Percentiles rank a stretch among this genome's conserved stretches.
These are phyloP conservation scores for Holotrichia oblita DNA, from an alignment of 1,140 invertebrate species.

Conservation along the genomic window DNA sequence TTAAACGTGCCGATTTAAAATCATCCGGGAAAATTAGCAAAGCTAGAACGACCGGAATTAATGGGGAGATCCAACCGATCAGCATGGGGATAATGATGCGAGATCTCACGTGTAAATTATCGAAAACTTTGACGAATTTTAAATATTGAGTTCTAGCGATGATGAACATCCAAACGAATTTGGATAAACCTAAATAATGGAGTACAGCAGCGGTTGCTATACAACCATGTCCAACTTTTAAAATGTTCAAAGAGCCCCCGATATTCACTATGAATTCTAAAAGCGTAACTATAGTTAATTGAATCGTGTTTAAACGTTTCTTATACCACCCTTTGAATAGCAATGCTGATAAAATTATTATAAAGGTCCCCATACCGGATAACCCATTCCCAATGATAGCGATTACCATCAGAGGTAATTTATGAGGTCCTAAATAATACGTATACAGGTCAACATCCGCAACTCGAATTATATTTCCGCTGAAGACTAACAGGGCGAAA, in stretches of 20 bases:
- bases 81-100: constrained; percentile 63
- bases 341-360: constrained; percentile 68
- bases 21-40: constrained; percentile 60
- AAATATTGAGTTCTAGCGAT: constrained; percentile 71
- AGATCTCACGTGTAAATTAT: constrained; percentile 61
- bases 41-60: constrained; percentile 48
- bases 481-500: constrained; percentile 66
- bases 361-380: constrained; percentile 66
- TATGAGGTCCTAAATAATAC: not conserved
- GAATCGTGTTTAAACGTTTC: constrained; percentile 68
- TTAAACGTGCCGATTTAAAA: constrained; percentile 57
- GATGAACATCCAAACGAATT: constrained; percentile 73
- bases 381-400: constrained; percentile 68
- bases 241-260: constrained; percentile 64
- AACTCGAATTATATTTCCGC: constrained; percentile 39
- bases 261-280: constrained; percentile 66
- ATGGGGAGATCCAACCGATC: constrained; percentile 56
- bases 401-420: constrained; percentile 64
- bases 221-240: constrained; percentile 56
- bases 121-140: constrained; percentile 68
- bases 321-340: constrained; percentile 68
- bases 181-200: constrained; percentile 69
- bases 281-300: constrained; percentile 67
- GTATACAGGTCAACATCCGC: constrained; percentile 48
- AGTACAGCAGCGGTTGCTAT: constrained; percentile 65